Percentiles rank a stretch among this genome's conserved stretches.
Conservation (phyloP, 2,113 vertebrate genomes). For the Ramphastos sulfuratus region DNA sequence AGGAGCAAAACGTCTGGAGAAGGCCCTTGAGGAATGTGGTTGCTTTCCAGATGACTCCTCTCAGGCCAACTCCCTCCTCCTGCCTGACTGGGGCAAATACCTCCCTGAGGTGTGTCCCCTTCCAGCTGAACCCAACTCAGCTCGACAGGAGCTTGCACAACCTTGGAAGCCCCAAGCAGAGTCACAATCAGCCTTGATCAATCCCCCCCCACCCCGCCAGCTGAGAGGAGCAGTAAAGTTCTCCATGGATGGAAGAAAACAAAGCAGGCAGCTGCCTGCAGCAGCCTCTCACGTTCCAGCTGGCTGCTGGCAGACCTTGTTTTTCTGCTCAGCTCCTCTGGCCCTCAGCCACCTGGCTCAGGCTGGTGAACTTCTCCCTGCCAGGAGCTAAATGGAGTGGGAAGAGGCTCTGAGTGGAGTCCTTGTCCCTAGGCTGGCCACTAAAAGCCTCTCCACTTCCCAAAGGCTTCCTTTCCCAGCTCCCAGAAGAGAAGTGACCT, state of each 20-base stretch:
- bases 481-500: not conserved
- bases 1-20: not conserved
- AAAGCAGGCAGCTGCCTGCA: accelerated
- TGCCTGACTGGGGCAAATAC: not conserved
- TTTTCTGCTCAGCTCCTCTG: not conserved
- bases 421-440: not conserved
- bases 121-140: accelerated
- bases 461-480: accelerated
- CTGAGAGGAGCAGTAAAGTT: not conserved
- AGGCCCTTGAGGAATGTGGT: not conserved
- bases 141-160: not conserved
- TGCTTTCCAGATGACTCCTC: not conserved
- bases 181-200: not conserved
- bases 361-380: accelerated
- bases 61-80: not conserved
- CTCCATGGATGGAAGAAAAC: not conserved
- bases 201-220: no score
- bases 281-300: accelerated
- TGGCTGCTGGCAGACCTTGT: not conserved
- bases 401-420: not conserved
- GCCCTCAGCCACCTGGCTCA: not conserved
- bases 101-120: not conserved
- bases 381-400: not conserved
- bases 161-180: accelerated
- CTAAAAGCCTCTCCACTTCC: not conserved